Evolutionary conservation across 30 jellyfish, hydroid and myxozoan species (phyloP).

Genomic region (Hydractinia symbiolongicarpus): DNA sequence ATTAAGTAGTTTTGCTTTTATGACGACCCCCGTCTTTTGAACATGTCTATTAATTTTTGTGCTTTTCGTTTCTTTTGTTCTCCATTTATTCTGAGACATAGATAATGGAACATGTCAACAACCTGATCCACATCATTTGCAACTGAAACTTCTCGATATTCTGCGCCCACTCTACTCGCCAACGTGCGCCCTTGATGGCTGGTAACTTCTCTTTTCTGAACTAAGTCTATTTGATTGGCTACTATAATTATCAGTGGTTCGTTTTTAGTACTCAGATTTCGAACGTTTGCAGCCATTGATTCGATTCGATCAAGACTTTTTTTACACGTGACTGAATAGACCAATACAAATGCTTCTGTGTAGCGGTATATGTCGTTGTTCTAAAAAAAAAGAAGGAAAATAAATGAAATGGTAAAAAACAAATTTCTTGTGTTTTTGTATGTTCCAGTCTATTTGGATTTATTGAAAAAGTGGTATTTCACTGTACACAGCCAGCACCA

Average conservation of each 20-base stretch:
- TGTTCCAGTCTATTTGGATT: too few species aligned
- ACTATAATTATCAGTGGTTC: constrained; percentile 60
- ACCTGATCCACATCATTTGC: constrained; percentile 68
- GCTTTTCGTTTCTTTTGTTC: constrained; percentile 2
- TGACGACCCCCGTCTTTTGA: constrained; percentile 23
- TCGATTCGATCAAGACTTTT: constrained; percentile 49
- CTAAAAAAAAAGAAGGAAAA: background rate
- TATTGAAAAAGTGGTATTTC: too few species aligned
- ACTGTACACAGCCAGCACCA: too few species aligned
- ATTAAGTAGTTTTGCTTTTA: background rate
- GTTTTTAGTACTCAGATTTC: constrained; percentile 31
- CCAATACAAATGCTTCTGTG: constrained; percentile 45
- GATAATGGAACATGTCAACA: constrained; percentile 41
- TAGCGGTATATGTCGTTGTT: constrained; percentile 7
- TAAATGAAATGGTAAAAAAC: background rate
- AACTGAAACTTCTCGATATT: constrained; percentile 52
- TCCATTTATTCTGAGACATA: constrained; percentile 32
- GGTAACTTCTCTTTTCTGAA: constrained; percentile 62
- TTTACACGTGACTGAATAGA: constrained; percentile 59
- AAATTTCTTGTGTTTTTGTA: too few species aligned
- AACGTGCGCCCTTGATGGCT: constrained; percentile 42
- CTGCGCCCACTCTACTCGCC: constrained; percentile 45
- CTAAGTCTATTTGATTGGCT: constrained; percentile 69
- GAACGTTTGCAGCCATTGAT: constrained; percentile 36
- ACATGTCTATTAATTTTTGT: constrained; percentile 14